A percentile compares a stretch with the other conserved stretches of the same genome.
Conservation (phyloP, 2,797 vertebrate genomes). For the Pteronotus mesoamericanus region DNA sequence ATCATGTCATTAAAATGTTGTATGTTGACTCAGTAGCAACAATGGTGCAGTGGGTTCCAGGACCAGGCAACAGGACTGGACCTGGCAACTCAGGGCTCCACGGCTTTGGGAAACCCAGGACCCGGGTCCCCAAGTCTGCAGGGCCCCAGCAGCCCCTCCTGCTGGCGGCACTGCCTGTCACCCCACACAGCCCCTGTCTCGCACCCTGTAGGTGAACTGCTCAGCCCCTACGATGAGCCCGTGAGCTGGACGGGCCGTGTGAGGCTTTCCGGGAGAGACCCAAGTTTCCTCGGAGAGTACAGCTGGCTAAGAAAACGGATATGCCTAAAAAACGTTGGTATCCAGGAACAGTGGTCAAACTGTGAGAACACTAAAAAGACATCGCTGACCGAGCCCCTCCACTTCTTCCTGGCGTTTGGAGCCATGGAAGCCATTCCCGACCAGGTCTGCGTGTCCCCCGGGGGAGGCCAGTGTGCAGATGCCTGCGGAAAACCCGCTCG, state of each 20-base stretch:
- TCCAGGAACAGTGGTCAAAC: constrained; percentile 87
- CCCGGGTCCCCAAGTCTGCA: neutral
- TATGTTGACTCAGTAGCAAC: neutral
- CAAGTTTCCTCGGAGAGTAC: constrained; percentile 81
- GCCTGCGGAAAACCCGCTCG: constrained; percentile 90
- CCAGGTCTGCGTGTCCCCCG: constrained; percentile 89
- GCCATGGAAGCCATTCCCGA: constrained; percentile 91
- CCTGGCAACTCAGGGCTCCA: neutral
- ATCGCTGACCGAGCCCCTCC: constrained; percentile 92
- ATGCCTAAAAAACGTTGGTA: constrained; percentile 86
- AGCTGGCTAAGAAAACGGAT: constrained; percentile 79
- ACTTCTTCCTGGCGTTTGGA: constrained; percentile 91
- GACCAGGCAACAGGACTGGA: neutral
- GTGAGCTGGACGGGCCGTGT: constrained; percentile 82
- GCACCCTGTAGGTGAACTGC: neutral
- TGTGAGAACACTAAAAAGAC: constrained; percentile 90
- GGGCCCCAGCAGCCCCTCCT: neutral
- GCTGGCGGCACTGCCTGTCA: neutral
- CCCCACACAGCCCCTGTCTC: neutral
- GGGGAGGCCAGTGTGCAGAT: constrained; percentile 87
- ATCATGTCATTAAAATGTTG: neutral
- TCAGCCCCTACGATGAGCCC: constrained; percentile 83
- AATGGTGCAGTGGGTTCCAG: neutral
- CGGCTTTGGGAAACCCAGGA: neutral
- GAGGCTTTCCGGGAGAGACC: constrained; percentile 85